Base-by-base conservation (phyloP, 1,140 invertebrate species). In the Diachasma alloeum region DNA sequence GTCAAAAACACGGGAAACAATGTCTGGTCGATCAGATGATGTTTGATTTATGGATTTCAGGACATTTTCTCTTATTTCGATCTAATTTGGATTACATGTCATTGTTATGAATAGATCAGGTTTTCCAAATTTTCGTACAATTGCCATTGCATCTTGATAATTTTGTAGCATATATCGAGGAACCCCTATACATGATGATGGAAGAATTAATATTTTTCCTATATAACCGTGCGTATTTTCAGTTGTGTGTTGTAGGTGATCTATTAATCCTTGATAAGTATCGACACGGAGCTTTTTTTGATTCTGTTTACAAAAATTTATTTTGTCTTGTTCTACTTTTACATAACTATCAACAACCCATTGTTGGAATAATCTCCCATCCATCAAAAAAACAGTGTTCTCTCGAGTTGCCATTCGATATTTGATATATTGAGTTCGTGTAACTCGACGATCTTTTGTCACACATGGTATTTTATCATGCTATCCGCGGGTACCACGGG, bases 111-210 rank as follows among this genome's bases (percentile, higher is more conserved):
- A n/a, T n/a, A n/a, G n/a, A n/a, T n/a, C n/a, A n/a, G n/a, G n/a
- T n/a, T n/a, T n/a, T n/a, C n/a, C n/a, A n/a, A n/a, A n/a, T n/a
- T n/a, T n/a, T n/a, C n/a, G n/a, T n/a, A n/a, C n/a, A n/a, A n/a
- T n/a, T n/a, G n/a, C n/a, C n/a, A n/a, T n/a, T n/a, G n/a, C n/a
- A n/a, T n/a, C n/a, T n/a, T n/a, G n/a, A n/a, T n/a, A n/a, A n/a
- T n/a, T n/a, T 42, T 53, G 79, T 46, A 88, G 84, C 86, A 88
- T 87, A 77, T 89, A 69, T 42, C 86, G 80, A 76, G 83, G 85
- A 78, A 84, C 84, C 4, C 69, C 69, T 17, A 42, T 71, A 22
- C 44, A 71, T 13, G 36, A 22, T 19, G 69, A 71, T 22, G 69
- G 39, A 22, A 71, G 24, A 22, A 71, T 44, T 9, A 71, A 13